These are phyloP conservation scores for Xylophagus ater DNA, from an alignment of 2,888 invertebrate species.

Conservation along the genomic window DNA sequence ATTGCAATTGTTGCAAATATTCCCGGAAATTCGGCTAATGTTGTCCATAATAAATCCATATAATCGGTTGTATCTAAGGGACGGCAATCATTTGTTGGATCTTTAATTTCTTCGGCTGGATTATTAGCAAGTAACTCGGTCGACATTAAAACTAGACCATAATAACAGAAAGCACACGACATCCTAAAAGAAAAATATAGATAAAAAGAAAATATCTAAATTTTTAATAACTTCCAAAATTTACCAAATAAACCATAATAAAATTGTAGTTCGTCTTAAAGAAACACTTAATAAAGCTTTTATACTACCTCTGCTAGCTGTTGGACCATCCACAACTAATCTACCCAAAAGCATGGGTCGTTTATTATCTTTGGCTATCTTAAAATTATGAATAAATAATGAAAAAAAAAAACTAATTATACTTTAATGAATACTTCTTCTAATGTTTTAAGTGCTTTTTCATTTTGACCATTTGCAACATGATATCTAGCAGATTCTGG, in stretches of 20 bases:
- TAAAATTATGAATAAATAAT: slow-evolving; percentile 13
- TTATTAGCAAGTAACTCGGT: slow-evolving; percentile 63
- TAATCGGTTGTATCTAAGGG: slow-evolving; percentile 77
- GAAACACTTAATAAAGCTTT: slow-evolving; percentile 67
- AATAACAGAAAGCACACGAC: slow-evolving; percentile 90
- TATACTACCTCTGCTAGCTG: slow-evolving; percentile 48
- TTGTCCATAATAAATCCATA: slow-evolving; percentile 86
- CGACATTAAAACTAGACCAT: slow-evolving; percentile 88
- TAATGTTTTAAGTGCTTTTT: slow-evolving; percentile 73
- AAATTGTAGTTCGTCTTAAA: slow-evolving; percentile 67
- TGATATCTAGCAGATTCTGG: slow-evolving; percentile 88
- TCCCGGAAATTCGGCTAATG: slow-evolving; percentile 87
- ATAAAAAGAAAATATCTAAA: not conserved
- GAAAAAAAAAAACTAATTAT: too few species aligned
- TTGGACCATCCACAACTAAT: slow-evolving; percentile 65
- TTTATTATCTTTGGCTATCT: slow-evolving; percentile 78
- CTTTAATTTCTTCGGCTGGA: slow-evolving; percentile 21
- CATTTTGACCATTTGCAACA: slow-evolving; percentile 75
- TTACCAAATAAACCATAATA: slow-evolving; percentile 91
- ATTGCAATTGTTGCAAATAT: slow-evolving; percentile 80
- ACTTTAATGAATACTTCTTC: too few species aligned
- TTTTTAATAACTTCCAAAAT: too few species aligned
- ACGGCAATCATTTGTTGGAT: slow-evolving; percentile 47
- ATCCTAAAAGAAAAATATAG: slow-evolving; percentile 48
- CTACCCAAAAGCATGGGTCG: slow-evolving; percentile 79